Conservation (phyloP, 2,888 invertebrate species). For the Tridacna gigas region DNA sequence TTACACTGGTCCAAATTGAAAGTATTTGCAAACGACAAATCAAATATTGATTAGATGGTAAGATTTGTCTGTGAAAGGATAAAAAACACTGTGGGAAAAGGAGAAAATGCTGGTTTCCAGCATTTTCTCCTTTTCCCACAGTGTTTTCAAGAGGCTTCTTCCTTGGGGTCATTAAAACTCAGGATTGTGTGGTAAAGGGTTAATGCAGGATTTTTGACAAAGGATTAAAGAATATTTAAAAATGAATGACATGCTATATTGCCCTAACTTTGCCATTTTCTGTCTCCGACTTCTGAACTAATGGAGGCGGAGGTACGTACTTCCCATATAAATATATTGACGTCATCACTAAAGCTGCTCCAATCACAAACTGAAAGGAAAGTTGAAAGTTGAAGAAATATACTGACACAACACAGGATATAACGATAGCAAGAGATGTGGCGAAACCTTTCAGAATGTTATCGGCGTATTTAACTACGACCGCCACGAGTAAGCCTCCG, state of each 20-base stretch:
- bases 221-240: too few species aligned
- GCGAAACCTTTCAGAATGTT: conserved; percentile 97
- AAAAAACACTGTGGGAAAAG: too few species aligned
- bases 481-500: conserved; percentile 98
- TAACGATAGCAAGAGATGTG: conserved; percentile 97
- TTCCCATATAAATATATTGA: conserved; percentile 95
- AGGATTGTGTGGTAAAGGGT: too few species aligned
- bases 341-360: conserved; percentile 94
- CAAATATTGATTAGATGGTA: too few species aligned
- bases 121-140: too few species aligned
- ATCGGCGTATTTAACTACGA: conserved; percentile 99
- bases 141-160: too few species aligned
- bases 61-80: too few species aligned
- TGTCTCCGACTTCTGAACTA: conserved; percentile 30
- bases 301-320: conserved; percentile 61
- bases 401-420: conserved; percentile 97
- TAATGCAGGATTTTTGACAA: too few species aligned
- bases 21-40: too few species aligned
- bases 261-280: conserved; percentile 55
- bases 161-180: too few species aligned
- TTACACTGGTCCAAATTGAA: too few species aligned
- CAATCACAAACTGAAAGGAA: conserved; percentile 93
- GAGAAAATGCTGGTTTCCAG: too few species aligned
- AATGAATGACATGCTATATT: conserved; percentile 18
- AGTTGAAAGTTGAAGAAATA: conserved; percentile 96